These are phyloP conservation scores for Thymallus thymallus DNA, from an alignment of 2,113 vertebrate species.

Conservation along the genomic window DNA sequence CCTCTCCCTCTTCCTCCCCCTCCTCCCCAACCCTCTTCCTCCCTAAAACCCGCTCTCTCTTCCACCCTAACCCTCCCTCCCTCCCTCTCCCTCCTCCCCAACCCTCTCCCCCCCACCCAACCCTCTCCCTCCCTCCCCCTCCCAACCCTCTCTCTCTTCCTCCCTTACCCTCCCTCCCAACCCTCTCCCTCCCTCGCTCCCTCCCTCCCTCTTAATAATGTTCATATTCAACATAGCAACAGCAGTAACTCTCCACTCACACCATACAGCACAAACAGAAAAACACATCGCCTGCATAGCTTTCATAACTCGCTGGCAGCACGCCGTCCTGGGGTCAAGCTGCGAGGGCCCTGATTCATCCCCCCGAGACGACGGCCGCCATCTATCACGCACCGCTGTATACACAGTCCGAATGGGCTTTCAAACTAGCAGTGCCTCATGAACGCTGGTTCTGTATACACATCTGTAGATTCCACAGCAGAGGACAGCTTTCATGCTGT, in stretches of 20 bases:
- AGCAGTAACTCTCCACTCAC: background rate
- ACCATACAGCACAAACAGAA: slow-evolving; percentile 17
- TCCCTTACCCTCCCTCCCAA: too few species aligned
- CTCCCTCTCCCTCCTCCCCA: too few species aligned
- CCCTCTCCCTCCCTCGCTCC: background rate
- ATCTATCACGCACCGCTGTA: slow-evolving; percentile 57
- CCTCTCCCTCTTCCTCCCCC: too few species aligned
- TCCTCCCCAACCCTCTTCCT: too few species aligned
- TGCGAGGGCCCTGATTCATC: slow-evolving; percentile 16
- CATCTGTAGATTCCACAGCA: slow-evolving; percentile 55
- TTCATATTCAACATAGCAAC: too few species aligned
- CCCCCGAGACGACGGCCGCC: slow-evolving; percentile 40
- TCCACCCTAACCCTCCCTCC: too few species aligned
- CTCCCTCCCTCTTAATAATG: slow-evolving; percentile 1
- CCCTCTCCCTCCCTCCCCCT: background rate
- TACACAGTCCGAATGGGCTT: slow-evolving; percentile 60
- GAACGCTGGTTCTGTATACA: slow-evolving; percentile 42
- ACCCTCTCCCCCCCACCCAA: too few species aligned
- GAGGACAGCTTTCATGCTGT: slow-evolving; percentile 20
- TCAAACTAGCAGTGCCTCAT: slow-evolving; percentile 53
- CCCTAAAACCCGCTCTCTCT: too few species aligned
- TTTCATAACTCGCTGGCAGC: slow-evolving; percentile 11
- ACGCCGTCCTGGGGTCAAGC: background rate
- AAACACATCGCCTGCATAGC: background rate
- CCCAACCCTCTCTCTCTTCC: background rate